Percentiles rank a stretch among this genome's conserved stretches.
Evolutionary conservation across 2,113 vertebrate species (phyloP).

Genomic region (Peromyscus maniculatus): DNA sequence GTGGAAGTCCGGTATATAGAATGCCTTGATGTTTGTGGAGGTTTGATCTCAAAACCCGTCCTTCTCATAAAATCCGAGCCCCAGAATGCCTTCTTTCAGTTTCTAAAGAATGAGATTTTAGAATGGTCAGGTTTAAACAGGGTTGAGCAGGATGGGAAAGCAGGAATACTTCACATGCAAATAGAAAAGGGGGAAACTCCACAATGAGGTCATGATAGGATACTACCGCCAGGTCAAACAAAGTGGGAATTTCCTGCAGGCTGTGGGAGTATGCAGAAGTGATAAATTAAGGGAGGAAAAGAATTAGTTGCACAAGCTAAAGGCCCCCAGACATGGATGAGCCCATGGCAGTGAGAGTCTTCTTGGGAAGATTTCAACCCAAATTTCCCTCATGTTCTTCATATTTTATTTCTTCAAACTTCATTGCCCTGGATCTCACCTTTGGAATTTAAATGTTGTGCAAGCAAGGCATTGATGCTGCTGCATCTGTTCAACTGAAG

Average conservation of each 20-base stretch:
- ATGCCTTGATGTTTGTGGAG: background rate
- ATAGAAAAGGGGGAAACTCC: background rate
- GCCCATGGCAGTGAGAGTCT: background rate
- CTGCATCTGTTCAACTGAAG: background rate
- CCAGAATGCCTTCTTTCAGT: background rate
- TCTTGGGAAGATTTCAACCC: background rate
- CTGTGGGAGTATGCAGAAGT: background rate
- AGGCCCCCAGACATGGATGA: background rate
- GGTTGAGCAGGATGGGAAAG: background rate
- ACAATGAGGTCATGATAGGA: background rate
- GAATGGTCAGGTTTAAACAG: background rate
- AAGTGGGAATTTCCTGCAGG: background rate
- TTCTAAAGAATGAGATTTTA: slow-evolving; percentile 32
- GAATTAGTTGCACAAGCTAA: background rate
- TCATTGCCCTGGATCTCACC: background rate
- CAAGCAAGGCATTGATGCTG: background rate
- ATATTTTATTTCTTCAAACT: background rate
- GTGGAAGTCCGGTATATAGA: background rate
- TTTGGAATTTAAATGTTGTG: background rate
- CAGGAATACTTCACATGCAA: background rate
- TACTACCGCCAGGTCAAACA: background rate
- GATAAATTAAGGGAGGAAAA: background rate
- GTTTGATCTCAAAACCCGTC: background rate
- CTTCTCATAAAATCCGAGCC: background rate
- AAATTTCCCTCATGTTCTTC: background rate